Evolutionary conservation across 2,113 vertebrate species (phyloP), one percentile per base, ranked within the genome.

Genomic region (Malurus elegans): DNA sequence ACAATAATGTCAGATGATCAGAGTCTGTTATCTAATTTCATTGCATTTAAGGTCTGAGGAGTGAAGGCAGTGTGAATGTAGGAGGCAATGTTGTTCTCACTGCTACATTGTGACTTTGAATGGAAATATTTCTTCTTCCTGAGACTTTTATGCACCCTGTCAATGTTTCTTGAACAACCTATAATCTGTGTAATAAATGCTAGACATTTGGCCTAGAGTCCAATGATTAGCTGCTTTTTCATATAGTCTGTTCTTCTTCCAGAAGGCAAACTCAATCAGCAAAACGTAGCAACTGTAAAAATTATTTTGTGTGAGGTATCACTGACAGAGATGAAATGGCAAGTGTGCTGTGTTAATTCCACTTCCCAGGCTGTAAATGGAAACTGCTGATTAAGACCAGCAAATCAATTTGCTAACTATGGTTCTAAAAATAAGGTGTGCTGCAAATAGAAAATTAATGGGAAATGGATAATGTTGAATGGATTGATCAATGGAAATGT

Each of bases 371-470:
- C 44, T 88, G 80, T 61, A 85, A 90, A 88, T 91, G 85, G 86
- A 91, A 95, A 90, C 62, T 57, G 80, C 91, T 96, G 94, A 86
- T 96, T 93, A 96, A 91, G 81, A 92, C 76, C 65, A 73, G 73
- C 51, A 90, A 95, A 94, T 89, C 76, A 60, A 79, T 93, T 95
- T 92, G 85, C 57, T 94, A 94, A 93, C 79, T 84, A 69, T 57
- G 60, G 34, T 79, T 93, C 80, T 93, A 85, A 86, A 95, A 92
- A 94, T 89, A 90, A 92, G 51, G 95, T 94, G 64, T 72, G 81
- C 72, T 82, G 58, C 80, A 95, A 90, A 93, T 75, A 92, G 91
- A 92, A 96, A 93, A 90, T 58, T 80, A 94, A 88, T 93, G 81
- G 48, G 51, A 93, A 95, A 81, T 90, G 85, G 73, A 44, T 83